phyloP scores from a whole-genome alignment of 1,140 invertebrate genomes.

The Oedothorax gibbosus region DNA sequence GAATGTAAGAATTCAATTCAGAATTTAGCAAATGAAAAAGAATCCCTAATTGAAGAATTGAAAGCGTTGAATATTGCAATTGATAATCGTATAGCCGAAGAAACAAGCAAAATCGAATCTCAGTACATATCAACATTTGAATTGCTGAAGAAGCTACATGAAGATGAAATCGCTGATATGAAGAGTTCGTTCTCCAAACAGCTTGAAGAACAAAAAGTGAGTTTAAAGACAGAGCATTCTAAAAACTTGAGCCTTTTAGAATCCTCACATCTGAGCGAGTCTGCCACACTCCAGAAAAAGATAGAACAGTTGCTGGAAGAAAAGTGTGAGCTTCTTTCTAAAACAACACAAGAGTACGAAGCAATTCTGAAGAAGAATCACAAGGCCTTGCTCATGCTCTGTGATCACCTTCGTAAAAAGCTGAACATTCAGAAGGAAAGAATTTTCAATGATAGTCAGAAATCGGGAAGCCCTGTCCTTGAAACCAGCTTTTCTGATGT shows the following conservation, averaged over 20 bases:
- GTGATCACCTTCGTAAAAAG: constrained; percentile 24
- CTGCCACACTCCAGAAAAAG: constrained; percentile 37
- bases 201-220: constrained; percentile 9
- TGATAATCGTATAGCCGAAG: not conserved
- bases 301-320: constrained; percentile 53
- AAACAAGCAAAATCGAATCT: constrained; percentile 23
- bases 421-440: constrained; percentile 12
- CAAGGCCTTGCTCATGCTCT: constrained; percentile 28
- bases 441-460: constrained; percentile 20
- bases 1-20: too few species aligned
- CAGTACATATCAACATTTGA: constrained; percentile 20
- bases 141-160: constrained; percentile 33
- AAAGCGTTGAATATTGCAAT: not conserved
- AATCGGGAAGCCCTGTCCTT: constrained; percentile 8
- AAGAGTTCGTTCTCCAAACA: not conserved
- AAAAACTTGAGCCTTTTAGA: constrained; percentile 14
- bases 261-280: constrained; percentile 31
- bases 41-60: constrained; percentile 1
- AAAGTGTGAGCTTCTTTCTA: constrained; percentile 51
- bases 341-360: constrained; percentile 52
- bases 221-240: constrained; percentile 27
- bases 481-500: constrained; percentile 18
- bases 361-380: constrained; percentile 52
- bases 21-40: too few species aligned
- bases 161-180: constrained; percentile 18